These are phyloP conservation scores for Spondyliosoma cantharus DNA, from an alignment of 2,797 vertebrate genomes.

Conservation along the genomic window DNA sequence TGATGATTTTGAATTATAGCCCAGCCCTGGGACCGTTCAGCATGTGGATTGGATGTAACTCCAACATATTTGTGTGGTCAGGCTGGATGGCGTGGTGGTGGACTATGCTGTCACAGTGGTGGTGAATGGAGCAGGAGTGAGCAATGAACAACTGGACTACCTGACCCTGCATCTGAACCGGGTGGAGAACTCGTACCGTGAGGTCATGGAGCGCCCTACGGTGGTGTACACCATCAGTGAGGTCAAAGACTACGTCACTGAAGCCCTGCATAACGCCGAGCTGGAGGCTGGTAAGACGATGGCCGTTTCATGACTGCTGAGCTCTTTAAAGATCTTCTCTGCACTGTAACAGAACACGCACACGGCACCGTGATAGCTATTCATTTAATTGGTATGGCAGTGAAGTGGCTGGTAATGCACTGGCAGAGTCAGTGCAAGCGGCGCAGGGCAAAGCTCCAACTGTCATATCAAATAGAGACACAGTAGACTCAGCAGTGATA, in stretches of 20 bases:
- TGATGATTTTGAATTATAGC: not conserved
- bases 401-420: conserved; percentile 29
- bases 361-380: conserved; percentile 17
- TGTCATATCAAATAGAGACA: conserved; percentile 58
- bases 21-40: not conserved
- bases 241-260: conserved; percentile 84
- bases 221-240: conserved; percentile 85
- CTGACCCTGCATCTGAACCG: conserved; percentile 93
- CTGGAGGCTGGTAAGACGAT: conserved; percentile 77
- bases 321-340: not conserved
- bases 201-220: conserved; percentile 85
- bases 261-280: conserved; percentile 82
- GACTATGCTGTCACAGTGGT: conserved; percentile 89
- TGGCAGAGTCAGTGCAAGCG: conserved; percentile 38
- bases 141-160: conserved; percentile 89
- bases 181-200: conserved; percentile 88
- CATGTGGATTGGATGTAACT: not conserved
- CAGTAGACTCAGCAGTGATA: conserved; percentile 36
- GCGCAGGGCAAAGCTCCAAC: conserved; percentile 33
- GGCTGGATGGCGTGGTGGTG: conserved; percentile 84
- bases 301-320: not conserved
- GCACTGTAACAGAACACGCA: conserved; percentile 21
- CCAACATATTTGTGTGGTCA: conserved; percentile 45
- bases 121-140: conserved; percentile 85
- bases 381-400: conserved; percentile 41